Evolutionary conservation across 2,797 vertebrate genomes (phyloP), one percentile per base, ranked within the genome.

Genomic region (Cryptoprocta ferox): DNA sequence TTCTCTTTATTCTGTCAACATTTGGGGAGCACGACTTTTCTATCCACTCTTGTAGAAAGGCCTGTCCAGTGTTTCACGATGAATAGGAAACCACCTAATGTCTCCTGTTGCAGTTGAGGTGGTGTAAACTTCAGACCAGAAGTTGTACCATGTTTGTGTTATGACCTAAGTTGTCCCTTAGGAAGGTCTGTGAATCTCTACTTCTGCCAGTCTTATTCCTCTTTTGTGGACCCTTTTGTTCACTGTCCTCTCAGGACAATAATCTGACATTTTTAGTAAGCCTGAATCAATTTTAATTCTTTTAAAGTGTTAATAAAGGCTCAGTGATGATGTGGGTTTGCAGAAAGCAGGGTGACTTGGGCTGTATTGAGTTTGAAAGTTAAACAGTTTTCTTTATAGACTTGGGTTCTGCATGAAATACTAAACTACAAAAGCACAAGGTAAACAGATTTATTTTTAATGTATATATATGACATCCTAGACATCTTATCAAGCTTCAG

Each of bases 341-440:
- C 26, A 95, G 70, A 88, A 91, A 78, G 16, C n/a, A 61, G 56
- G 18, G 16, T 78, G 56, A 59, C 66, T 91, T 95, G n/a, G 65
- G 35, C 30, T 92, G 12, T 75, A 63, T 83, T 6, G 28, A 21
- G 5, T 97, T 97, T 86, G 53, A 89, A 96, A 94, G 81, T 90
- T 95, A 94, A 97, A 95, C 59, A 92, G 18, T 92, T 94, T 95
- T 97, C 94, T 98, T 96, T 97, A 96, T 96, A 95, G 85, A 50
- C 66, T 92, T 94, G 83, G 79, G 65, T 96, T 97, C 90, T 95
- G 65, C 73, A 90, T 96, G 83, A 97, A 96, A 91, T 96, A 96
- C 93, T 95, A 96, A 97, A 91, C 93, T 96, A 87, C 93, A 95
- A 98, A 97, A 97, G 56, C 63, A 86, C 84, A 92, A 94, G 90